Percentiles rank a stretch among this genome's conserved stretches.
Evolutionary conservation across 2,797 vertebrate species (phyloP).

Genomic region (Oreochromis mossambicus): DNA sequence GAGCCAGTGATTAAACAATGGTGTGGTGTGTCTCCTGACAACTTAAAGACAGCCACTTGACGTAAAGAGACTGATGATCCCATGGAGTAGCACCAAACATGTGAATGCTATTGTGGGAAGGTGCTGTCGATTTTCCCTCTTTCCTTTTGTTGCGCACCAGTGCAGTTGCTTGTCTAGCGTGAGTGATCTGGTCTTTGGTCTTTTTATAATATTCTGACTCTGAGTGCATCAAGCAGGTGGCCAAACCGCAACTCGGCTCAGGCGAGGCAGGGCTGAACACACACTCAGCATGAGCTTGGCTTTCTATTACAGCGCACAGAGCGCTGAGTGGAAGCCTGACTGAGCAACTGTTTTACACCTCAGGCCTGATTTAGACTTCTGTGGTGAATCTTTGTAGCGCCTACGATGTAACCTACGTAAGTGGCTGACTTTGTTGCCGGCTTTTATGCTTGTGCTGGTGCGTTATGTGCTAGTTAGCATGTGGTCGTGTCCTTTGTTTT

Average conservation of each 20-base stretch:
- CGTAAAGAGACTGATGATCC: background rate
- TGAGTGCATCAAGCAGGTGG: conserved; percentile 34
- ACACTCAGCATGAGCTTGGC: conserved; percentile 26
- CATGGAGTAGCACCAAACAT: background rate
- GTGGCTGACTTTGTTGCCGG: background rate
- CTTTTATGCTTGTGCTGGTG: background rate
- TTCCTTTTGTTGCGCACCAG: background rate
- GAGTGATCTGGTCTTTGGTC: conserved; percentile 24
- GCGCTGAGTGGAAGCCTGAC: conserved; percentile 15
- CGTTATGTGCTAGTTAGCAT: background rate
- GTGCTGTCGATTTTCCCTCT: background rate
- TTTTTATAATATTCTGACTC: conserved; percentile 32
- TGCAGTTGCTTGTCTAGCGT: conserved; percentile 6
- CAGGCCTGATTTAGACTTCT: background rate
- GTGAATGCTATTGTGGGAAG: background rate
- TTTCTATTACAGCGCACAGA: conserved; percentile 13
- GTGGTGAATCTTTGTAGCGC: background rate
- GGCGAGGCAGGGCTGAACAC: conserved; percentile 20
- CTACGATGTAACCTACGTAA: background rate
- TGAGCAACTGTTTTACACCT: conserved; percentile 29
- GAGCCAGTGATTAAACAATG: background rate
- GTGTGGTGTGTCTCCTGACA: background rate
- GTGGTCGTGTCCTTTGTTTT: background rate
- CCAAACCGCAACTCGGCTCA: conserved; percentile 15
- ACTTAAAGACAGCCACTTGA: background rate